Percentiles rank a stretch among this genome's conserved stretches.
These are phyloP conservation scores for Sphenopsis melanotis DNA, from an alignment of 2,797 vertebrate species.

Conservation along the genomic window DNA sequence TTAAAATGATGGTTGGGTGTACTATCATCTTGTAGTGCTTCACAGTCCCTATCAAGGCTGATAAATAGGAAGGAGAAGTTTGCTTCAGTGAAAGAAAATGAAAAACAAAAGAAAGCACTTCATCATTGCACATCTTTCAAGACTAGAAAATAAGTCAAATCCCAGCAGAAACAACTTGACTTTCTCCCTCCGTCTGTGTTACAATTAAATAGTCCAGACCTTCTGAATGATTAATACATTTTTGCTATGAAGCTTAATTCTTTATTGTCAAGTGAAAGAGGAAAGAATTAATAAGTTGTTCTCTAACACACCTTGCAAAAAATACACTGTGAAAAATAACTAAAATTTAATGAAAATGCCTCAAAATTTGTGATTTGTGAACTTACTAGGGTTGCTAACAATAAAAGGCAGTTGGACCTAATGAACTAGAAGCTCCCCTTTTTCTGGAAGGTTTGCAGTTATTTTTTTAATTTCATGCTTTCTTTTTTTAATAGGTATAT, in stretches of 20 bases:
- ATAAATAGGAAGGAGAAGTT: conserved; percentile 49
- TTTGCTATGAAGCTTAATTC: conserved; percentile 14
- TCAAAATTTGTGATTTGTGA: not conserved
- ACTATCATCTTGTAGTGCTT: not conserved
- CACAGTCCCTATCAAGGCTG: not conserved
- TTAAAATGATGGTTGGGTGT: conserved; percentile 5
- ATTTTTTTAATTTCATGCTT: not conserved
- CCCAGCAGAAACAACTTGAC: not conserved
- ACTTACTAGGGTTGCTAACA: not conserved
- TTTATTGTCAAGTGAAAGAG: not conserved
- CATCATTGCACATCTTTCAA: conserved; percentile 16
- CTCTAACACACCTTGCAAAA: not conserved
- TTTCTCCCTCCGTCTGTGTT: conserved; percentile 10
- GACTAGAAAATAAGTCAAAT: conserved; percentile 55
- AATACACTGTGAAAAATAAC: not conserved
- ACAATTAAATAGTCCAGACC: conserved; percentile 10
- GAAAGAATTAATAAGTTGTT: not conserved
- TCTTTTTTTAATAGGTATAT: not conserved
- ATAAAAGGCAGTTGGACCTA: not conserved
- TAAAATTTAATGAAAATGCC: not conserved
- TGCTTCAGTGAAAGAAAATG: conserved; percentile 60
- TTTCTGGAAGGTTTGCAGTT: not conserved
- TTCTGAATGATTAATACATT: conserved; percentile 27
- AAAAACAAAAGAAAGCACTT: conserved; percentile 54
- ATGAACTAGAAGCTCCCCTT: not conserved